These are phyloP conservation scores for Lasioglossum morio DNA, from an alignment of 2,888 invertebrate species.

Conservation along the genomic window DNA sequence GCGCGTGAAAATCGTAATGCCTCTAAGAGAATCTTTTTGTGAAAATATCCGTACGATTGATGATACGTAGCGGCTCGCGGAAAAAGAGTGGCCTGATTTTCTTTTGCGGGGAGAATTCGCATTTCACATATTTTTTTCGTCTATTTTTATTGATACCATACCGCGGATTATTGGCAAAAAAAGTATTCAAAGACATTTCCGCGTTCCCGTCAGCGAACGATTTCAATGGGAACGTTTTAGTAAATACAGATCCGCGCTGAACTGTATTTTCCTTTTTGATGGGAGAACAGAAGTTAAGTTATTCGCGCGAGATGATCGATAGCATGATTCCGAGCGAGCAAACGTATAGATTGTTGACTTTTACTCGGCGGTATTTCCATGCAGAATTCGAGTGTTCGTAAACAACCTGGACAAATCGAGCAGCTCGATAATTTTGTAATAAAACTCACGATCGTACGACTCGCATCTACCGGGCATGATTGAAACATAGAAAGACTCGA, in stretches of 20 bases:
- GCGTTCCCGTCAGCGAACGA: neutral
- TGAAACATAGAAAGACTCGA: slow-evolving; percentile 51
- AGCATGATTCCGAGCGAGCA: neutral
- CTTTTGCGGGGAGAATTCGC: neutral
- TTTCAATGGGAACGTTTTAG: neutral
- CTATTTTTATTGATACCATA: neutral
- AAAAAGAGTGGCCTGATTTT: slow-evolving; percentile 5
- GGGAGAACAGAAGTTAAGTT: neutral
- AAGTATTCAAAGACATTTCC: neutral
- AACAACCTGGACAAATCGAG: neutral
- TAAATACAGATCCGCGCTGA: neutral
- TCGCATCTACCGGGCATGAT: slow-evolving; percentile 20
- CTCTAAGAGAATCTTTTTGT: slow-evolving; percentile 38
- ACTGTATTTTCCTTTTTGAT: neutral
- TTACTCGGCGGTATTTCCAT: neutral
- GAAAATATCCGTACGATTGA: slow-evolving; percentile 20
- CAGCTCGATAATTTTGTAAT: slow-evolving; percentile 27
- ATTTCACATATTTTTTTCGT: neutral
- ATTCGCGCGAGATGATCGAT: neutral
- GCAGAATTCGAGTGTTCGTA: neutral
- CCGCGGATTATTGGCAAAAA: neutral
- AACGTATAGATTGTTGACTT: neutral
- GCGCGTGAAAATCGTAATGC: slow-evolving; percentile 26
- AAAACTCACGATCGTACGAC: slow-evolving; percentile 13
- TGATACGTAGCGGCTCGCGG: neutral